Evolutionary conservation across 2,113 vertebrate genomes (phyloP), one percentile per base, ranked within the genome.

Genomic region (Hippoglossus stenolepis): DNA sequence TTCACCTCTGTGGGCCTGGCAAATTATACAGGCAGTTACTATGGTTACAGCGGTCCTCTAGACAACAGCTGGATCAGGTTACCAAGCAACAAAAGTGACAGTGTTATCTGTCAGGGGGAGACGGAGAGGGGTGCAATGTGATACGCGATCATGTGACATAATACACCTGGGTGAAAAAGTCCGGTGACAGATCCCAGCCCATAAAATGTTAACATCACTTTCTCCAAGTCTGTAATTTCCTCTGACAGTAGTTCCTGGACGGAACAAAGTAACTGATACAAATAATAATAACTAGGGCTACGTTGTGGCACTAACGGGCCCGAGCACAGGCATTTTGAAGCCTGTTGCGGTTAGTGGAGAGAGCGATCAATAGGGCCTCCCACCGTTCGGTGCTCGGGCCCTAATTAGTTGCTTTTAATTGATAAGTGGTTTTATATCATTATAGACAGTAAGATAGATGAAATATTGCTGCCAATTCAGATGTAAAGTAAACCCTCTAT

Each of bases 11-110:
- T 24, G 45, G 31, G 38, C 54, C 40, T 83, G 23, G 83, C 92
- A 9, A 92, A 93, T 91, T 85, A 92, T 91, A 85, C 83, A 93
- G 53, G 35, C 5, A 62, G 54, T 91, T 74, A 35, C 90, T 82
- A 89, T 84, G 79, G 90, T 86, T 82, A 85, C 91, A 49, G 73
- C 51, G 58, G 67, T 43, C 35, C 51, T 82, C 66, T 45, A 65
- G 57, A 77, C 54, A 80, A 84, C 78, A 79, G 49, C 71, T 70
- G 71, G 82, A 66, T 93, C 88, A 71, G 53, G 3, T 93, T 90
- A 88, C 90, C 61, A 51, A 49, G 40, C 74, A 83, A 77, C 69
- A 72, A 85, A 73, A 85, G 82, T 87, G 74, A 87, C 15, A 84
- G 64, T 71, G 72, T 54, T 61, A 18, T 79, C 82, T 79, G 67